phyloP scores from a whole-genome alignment of 2,888 invertebrate genomes.

The Pachliopta kotzebuea region DNA sequence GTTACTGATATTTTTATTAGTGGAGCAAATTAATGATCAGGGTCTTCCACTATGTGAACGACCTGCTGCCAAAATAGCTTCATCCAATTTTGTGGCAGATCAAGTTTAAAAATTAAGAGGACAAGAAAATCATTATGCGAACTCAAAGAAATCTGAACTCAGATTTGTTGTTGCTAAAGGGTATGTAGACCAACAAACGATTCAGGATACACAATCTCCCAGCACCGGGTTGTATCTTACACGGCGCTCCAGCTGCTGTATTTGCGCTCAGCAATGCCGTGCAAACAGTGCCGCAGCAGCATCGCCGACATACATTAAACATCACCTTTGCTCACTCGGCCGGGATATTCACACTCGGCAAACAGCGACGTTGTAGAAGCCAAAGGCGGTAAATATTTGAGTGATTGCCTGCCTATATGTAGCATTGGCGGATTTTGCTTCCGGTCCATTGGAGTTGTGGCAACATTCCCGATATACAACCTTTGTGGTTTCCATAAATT shows the following conservation, averaged over 20 bases:
- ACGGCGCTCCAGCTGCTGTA: conserved; percentile 30
- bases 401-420: conserved; percentile 48
- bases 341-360: conserved; percentile 39
- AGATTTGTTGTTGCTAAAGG: too few species aligned
- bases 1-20: too few species aligned
- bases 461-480: conserved; percentile 12
- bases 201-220: conserved; percentile 2
- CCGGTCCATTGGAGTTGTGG: conserved; percentile 8
- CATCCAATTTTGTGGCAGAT: too few species aligned
- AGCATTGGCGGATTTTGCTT: conserved; percentile 11
- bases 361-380: conserved; percentile 47
- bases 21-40: too few species aligned
- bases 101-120: too few species aligned
- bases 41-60: too few species aligned
- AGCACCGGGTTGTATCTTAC: conserved; percentile 12
- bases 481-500: too few species aligned
- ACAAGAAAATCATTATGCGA: too few species aligned
- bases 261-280: conserved; percentile 37
- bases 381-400: conserved; percentile 57
- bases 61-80: too few species aligned
- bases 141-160: too few species aligned
- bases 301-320: conserved; percentile 42
- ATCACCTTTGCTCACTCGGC: conserved; percentile 48
- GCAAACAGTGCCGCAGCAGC: conserved; percentile 36
- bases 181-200: too few species aligned